A percentile compares a stretch with the other conserved stretches of the same genome.
These are phyloP conservation scores for Epinotia demarniana DNA, from an alignment of 2,888 invertebrate species.

Conservation along the genomic window DNA sequence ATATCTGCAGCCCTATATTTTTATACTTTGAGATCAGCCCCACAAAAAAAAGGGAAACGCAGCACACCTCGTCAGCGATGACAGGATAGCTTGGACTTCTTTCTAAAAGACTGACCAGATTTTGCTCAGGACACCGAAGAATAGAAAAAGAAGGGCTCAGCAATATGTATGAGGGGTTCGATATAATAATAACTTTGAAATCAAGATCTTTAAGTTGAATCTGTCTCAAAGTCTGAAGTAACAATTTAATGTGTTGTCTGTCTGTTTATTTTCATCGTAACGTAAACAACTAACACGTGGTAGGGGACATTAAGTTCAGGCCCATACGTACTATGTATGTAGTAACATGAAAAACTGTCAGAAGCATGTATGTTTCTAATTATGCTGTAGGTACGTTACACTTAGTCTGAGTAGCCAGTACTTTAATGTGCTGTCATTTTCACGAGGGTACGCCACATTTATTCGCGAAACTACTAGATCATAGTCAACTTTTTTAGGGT, in stretches of 20 bases:
- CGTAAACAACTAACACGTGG: slow-evolving; percentile 29
- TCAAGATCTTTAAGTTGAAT: no score
- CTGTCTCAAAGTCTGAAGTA: no score
- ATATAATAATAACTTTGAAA: no score
- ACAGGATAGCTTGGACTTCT: no score
- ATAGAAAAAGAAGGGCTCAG: no score
- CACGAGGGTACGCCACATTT: neutral
- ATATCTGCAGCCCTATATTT: no score
- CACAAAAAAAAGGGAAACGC: no score
- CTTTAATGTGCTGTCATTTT: neutral
- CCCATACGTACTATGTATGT: neutral
- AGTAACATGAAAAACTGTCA: slow-evolving; percentile 6
- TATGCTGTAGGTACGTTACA: neutral
- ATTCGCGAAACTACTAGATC: neutral
- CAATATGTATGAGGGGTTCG: no score
- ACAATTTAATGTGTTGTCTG: neutral
- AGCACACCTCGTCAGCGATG: no score
- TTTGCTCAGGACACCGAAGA: no score
- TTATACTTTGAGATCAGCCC: no score
- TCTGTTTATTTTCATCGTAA: slow-evolving; percentile 37
- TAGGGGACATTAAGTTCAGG: slow-evolving; percentile 19
- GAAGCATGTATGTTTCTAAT: neutral
- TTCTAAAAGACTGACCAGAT: no score
- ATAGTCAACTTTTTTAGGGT: neutral
- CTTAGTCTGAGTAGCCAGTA: neutral